Conservation (phyloP, 2,888 invertebrate genomes). For the Eurois occulta region DNA sequence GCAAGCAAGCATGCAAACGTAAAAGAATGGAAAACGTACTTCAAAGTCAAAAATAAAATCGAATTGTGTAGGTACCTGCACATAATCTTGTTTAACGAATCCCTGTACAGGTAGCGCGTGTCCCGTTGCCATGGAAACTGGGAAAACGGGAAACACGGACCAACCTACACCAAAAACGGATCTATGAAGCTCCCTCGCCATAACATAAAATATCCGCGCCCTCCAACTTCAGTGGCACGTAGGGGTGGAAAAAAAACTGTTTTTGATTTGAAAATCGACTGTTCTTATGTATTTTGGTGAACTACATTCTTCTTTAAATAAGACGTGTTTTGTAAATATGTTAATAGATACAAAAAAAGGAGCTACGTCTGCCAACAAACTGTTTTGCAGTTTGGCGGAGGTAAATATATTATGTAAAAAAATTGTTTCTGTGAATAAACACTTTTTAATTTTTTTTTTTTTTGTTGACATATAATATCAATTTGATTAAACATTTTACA, state of each 20-base stretch:
- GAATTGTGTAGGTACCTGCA: constrained; percentile 10
- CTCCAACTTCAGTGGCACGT: constrained; percentile 63
- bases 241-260: constrained; percentile 26
- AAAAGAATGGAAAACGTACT: constrained; percentile 38
- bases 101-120: constrained; percentile 61
- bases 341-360: no score
- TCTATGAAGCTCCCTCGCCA: constrained; percentile 63
- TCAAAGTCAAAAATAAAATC: constrained; percentile 53
- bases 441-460: no score
- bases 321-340: no score
- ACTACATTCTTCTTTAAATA: not conserved
- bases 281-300: not conserved
- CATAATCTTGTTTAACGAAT: constrained; percentile 53
- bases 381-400: no score
- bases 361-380: no score
- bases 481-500: not conserved
- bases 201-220: constrained; percentile 75
- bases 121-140: constrained; percentile 78
- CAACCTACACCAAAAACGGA: constrained; percentile 68
- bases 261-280: not conserved
- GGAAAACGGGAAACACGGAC: constrained; percentile 26
- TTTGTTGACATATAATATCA: no score
- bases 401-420: no score
- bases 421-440: no score
- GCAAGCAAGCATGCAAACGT: constrained; percentile 5